Evolutionary conservation across 92 coral and sea anemone species (phyloP).

Genomic region (Epizoanthus scotinus): DNA sequence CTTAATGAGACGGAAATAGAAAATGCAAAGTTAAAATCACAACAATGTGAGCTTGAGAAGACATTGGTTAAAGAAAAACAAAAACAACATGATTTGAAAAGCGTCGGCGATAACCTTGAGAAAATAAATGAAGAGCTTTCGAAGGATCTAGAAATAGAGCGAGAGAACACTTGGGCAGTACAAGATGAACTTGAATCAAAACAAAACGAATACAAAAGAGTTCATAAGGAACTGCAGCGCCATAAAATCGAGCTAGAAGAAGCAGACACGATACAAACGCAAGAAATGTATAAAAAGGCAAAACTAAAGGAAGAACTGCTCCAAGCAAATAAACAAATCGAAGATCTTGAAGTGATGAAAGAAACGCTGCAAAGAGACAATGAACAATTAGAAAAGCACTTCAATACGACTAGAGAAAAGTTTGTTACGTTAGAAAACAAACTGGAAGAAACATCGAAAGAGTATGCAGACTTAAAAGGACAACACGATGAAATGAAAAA

Average conservation of each 20-base stretch:
- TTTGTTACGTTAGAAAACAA: conserved; percentile 53
- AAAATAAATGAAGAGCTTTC: conserved; percentile 63
- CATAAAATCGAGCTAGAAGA: conserved; percentile 64
- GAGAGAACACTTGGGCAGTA: conserved; percentile 58
- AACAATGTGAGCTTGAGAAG: conserved; percentile 57
- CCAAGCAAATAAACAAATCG: conserved; percentile 53
- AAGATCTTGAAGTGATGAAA: conserved; percentile 63
- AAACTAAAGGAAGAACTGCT: conserved; percentile 67
- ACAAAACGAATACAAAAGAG: conserved; percentile 61
- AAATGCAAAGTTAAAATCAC: conserved; percentile 51
- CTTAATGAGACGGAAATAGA: conserved; percentile 62
- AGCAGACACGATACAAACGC: conserved; percentile 56
- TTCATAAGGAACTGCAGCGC: conserved; percentile 61
- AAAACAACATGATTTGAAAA: conserved; percentile 60
- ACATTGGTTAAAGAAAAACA: conserved; percentile 47
- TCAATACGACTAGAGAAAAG: conserved; percentile 64
- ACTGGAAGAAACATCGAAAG: conserved; percentile 60
- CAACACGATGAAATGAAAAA: conserved; percentile 74
- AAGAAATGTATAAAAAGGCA: conserved; percentile 61
- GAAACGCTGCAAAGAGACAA: conserved; percentile 69
- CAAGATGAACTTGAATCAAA: conserved; percentile 63
- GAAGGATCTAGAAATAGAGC: conserved; percentile 63
- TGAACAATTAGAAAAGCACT: conserved; percentile 62
- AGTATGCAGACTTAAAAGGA: conserved; percentile 58
- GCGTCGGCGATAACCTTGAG: conserved; percentile 64